Evolutionary conservation across 2,113 vertebrate genomes (phyloP), one percentile per base, ranked within the genome.

Genomic region (Hystrix brachyura): DNA sequence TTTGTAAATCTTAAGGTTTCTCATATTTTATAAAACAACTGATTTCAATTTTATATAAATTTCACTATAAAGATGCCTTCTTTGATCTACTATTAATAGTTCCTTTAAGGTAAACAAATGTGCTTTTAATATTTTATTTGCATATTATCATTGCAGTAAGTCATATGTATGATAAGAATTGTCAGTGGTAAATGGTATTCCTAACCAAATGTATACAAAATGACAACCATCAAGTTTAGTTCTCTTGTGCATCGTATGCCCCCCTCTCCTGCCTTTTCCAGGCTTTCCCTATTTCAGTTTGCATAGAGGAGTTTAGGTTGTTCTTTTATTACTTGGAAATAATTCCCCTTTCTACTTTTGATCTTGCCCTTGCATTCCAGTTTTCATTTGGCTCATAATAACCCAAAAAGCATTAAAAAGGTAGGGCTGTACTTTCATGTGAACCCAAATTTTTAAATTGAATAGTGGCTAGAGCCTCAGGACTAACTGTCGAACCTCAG

Each of bases 331-430:
- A 90, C 82, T 72, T 83, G 62, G 46, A 62, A 87, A 53, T 71
- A 95, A 82, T 87, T 48, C 17, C 10, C 74, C 11, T 81, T 55
- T 91, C 74, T 87, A 57, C 46, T 91, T 91, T 79, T 87, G n/a
- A 82, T 55, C 55, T 69, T 91, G 29, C 32, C 29, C 94, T 95
- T 92, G 74, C 1, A 29, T 79, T 86, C 17, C 6, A 60, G 55
- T 83, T 94, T 94, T 95, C n/a, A 65, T 79, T 92, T 71, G 53
- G 60, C 92, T 92, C 43, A 94, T 14, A 79, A 15, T 90, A 93
- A 86, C 27, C 43, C 23, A 59, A 90, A 91, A 87, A n/a, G 29
- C 67, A 82, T 8, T 88, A n/a, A 79, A 91, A 81, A 94, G 60
- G 21, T 81, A 83, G 48, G 21, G 34, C 38, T 85, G 11, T 82